Evolutionary conservation across 2,113 vertebrate genomes (phyloP).

Genomic region (Tychaedon coryphoeus): DNA sequence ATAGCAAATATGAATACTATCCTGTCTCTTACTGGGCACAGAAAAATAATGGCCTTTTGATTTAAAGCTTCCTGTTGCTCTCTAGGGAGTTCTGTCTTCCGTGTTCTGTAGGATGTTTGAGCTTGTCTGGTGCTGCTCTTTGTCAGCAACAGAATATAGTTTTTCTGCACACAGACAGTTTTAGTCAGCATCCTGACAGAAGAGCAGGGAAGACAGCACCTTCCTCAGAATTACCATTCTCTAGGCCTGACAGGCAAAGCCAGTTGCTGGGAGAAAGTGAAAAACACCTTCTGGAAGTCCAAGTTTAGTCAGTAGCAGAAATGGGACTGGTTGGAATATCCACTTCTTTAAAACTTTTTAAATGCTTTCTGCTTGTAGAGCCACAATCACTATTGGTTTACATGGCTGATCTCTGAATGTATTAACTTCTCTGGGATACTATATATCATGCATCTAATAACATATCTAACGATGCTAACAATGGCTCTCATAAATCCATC

Average conservation of each 20-base stretch:
- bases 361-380: not conserved
- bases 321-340: not conserved
- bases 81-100: not conserved
- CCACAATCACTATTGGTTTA: not conserved
- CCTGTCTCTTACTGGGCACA: not conserved
- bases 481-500: not conserved
- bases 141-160: constrained; percentile 11
- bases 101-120: not conserved
- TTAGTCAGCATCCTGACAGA: not conserved
- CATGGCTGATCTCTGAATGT: not conserved
- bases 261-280: not conserved
- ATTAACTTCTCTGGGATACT: not conserved
- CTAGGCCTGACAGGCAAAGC: not conserved
- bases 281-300: not conserved
- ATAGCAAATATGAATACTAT: not conserved
- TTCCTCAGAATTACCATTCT: not conserved
- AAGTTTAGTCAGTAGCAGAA: not conserved
- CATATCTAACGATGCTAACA: not conserved
- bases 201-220: not conserved
- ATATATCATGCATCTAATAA: not conserved
- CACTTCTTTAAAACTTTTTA: not conserved
- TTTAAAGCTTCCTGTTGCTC: constrained; percentile 37
- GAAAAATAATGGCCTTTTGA: constrained; percentile 39
- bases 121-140: not conserved
- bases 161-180: not conserved